Evolutionary conservation across 2,888 invertebrate species (phyloP).

Genomic region (Pherbina coryleti): DNA sequence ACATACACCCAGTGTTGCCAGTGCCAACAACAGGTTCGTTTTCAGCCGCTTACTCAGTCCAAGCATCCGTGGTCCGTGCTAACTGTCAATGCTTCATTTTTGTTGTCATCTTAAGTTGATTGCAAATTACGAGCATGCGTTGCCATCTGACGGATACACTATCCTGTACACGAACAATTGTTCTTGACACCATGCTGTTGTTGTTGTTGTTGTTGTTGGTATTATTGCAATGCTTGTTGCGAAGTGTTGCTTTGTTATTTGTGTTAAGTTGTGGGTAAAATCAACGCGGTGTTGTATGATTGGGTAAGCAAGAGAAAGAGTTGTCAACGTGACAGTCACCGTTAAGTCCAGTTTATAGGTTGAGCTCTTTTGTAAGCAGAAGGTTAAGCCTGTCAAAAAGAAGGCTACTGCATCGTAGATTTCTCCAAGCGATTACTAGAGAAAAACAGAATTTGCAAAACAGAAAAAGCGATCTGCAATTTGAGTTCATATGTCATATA

Average conservation of each 20-base stretch:
- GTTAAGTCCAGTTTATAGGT: conserved; percentile 3
- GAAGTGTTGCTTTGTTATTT: conserved; percentile 17
- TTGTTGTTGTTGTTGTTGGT: conserved; percentile 36
- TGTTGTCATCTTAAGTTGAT: conserved; percentile 69
- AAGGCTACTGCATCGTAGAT: conserved; percentile 5
- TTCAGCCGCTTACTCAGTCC: not conserved
- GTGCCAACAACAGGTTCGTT: conserved; percentile 36
- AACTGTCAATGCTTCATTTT: conserved; percentile 68
- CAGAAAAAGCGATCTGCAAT: too few relatives aligned
- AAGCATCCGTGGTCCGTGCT: conserved; percentile 60
- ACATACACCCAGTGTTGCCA: not conserved
- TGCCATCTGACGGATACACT: conserved; percentile 50
- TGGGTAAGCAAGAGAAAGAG: not conserved
- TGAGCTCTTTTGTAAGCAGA: not conserved
- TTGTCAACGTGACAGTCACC: not conserved
- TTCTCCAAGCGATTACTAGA: not conserved
- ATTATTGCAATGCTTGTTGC: conserved; percentile 33
- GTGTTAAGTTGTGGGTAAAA: too few relatives aligned
- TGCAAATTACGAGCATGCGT: conserved; percentile 67
- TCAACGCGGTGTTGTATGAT: too few relatives aligned
- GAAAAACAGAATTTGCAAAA: not conserved
- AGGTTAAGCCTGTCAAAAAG: conserved; percentile 7
- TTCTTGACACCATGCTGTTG: conserved; percentile 39
- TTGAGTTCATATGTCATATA: too few relatives aligned
- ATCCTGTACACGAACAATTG: conserved; percentile 34